Percentiles rank a stretch among this genome's conserved stretches.
These are phyloP conservation scores for Alcedo quadribrachys DNA, from an alignment of 2,797 vertebrate genomes.

Conservation along the genomic window DNA sequence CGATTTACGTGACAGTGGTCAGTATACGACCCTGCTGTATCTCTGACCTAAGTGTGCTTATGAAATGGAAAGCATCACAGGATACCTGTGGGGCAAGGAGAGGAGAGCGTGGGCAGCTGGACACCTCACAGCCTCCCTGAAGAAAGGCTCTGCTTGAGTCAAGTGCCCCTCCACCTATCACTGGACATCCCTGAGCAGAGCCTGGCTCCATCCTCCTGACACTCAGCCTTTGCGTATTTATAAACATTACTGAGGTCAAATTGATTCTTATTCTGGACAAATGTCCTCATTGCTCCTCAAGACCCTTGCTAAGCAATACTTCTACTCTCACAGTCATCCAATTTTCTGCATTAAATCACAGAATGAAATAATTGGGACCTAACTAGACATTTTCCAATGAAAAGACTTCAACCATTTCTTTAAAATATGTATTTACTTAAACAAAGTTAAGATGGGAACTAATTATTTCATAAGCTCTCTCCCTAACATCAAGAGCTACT, in stretches of 20 bases:
- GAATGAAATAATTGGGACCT: not conserved
- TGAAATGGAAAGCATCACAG: not conserved
- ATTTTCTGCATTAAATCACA: not conserved
- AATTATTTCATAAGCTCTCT: not conserved
- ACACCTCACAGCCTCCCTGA: not conserved
- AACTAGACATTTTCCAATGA: not conserved
- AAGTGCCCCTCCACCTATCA: too few species aligned
- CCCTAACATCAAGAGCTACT: not conserved
- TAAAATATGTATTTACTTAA: not conserved
- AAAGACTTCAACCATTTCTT: not conserved
- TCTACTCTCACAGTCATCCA: not conserved
- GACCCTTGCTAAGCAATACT: not conserved
- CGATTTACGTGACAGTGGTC: not conserved
- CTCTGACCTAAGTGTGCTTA: not conserved
- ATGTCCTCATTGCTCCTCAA: not conserved
- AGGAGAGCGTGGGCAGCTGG: not conserved
- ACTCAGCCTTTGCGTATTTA: too few species aligned
- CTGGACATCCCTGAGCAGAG: too few species aligned
- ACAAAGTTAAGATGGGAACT: not conserved
- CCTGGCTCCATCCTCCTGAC: too few species aligned
- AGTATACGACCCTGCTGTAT: not conserved
- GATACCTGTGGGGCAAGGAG: not conserved
- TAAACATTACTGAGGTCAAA: not conserved
- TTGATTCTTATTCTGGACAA: rapidly evolving
- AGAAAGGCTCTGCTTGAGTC: not conserved